Conservation (phyloP, 2,888 invertebrate species). For the Thyatira batis region DNA sequence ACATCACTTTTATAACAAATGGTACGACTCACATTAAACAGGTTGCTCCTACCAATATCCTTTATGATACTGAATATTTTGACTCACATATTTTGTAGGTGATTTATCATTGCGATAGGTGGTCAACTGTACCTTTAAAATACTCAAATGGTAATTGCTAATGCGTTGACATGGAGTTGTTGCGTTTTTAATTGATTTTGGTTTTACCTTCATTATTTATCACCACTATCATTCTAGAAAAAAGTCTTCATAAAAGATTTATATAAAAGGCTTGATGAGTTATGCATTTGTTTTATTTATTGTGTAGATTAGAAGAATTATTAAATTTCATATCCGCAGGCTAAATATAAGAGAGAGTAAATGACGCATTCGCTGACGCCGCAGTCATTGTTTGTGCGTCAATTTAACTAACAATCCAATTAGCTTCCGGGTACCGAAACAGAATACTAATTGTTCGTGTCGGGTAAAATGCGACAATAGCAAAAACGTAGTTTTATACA, state of each 20-base stretch:
- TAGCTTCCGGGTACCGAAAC: conserved; percentile 44
- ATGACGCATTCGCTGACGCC: conserved; percentile 30
- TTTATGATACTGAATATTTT: neutral
- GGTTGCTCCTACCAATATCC: neutral
- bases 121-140: too few species aligned
- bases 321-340: neutral
- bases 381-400: conserved; percentile 45
- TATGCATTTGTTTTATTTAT: too few species aligned
- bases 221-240: too few species aligned
- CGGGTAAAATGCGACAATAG: conserved; percentile 29
- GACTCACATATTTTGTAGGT: too few species aligned
- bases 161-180: too few species aligned
- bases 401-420: conserved; percentile 63
- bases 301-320: too few species aligned
- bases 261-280: too few species aligned
- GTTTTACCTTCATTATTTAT: too few species aligned
- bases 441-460: conserved; percentile 54
- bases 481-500: conserved; percentile 17
- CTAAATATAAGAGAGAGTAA: conserved; percentile 21
- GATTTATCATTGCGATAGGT: too few species aligned
- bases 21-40: neutral
- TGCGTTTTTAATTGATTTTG: too few species aligned
- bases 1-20: conserved; percentile 28
- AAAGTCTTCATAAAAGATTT: too few species aligned
- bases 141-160: too few species aligned